Conservation (phyloP, 2,797 vertebrate species). For the Neosilurus mollespiculum region DNA sequence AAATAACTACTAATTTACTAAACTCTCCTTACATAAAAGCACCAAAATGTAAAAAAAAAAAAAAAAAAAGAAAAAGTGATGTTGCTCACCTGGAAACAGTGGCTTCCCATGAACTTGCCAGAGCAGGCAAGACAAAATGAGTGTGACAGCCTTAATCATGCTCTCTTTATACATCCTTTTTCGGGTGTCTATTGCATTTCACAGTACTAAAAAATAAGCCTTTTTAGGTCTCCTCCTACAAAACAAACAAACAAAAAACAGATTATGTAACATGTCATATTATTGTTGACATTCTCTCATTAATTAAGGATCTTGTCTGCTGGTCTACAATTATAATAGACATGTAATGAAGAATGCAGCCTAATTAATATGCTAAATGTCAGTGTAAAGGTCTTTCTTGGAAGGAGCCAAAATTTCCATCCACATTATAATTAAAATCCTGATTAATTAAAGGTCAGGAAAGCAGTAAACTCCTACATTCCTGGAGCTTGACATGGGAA, state of each 20-base stretch:
- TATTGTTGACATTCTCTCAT: not conserved
- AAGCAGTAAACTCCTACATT: not conserved
- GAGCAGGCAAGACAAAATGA: slow-evolving; percentile 61
- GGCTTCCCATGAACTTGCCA: slow-evolving; percentile 55
- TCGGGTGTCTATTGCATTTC: slow-evolving; percentile 49
- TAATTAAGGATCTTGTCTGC: not conserved
- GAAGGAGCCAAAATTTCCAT: slow-evolving; percentile 11
- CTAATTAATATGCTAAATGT: slow-evolving; percentile 20
- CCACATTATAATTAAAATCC: slow-evolving; percentile 9
- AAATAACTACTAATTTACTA: not conserved
- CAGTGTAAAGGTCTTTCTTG: slow-evolving; percentile 16
- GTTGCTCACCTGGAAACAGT: slow-evolving; percentile 67
- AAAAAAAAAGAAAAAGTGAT: not conserved
- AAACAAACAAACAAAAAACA: not conserved
- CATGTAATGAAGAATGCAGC: not conserved
- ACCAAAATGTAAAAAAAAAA: not conserved
- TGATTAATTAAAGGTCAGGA: slow-evolving; percentile 32
- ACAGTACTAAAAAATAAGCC: slow-evolving; percentile 23
- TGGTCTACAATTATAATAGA: slow-evolving; percentile 7
- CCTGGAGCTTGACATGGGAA: not conserved
- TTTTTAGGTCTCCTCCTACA: slow-evolving; percentile 1
- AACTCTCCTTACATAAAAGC: not conserved
- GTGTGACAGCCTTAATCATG: slow-evolving; percentile 64
- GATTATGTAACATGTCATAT: not conserved
- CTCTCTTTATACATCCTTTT: slow-evolving; percentile 45